Percentiles rank a stretch among this genome's conserved stretches.
Evolutionary conservation across 1,140 invertebrate species (phyloP).

Genomic region (Drosophila rufa): DNA sequence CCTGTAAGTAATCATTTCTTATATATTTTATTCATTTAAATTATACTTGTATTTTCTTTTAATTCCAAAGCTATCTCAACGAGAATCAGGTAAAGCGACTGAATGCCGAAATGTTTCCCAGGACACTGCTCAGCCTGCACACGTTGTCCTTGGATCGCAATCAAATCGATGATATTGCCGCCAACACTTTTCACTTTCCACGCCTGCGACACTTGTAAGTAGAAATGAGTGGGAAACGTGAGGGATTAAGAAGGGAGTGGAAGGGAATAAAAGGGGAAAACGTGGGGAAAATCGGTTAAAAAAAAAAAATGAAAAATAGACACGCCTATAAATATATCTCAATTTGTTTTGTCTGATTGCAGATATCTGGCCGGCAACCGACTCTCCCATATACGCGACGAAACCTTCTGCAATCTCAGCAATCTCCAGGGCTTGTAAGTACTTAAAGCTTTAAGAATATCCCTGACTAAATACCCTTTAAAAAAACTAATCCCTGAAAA

Average conservation of each 20-base stretch:
- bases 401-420: constrained; percentile 81
- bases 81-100: constrained; percentile 69
- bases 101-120: constrained; percentile 63
- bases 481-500: background rate
- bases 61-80: constrained; percentile 62
- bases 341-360: constrained; percentile 27
- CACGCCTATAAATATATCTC: constrained; percentile 21
- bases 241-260: no score
- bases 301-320: background rate
- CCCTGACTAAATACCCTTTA: background rate
- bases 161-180: constrained; percentile 68
- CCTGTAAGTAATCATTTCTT: constrained; percentile 80
- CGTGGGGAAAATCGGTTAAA: background rate
- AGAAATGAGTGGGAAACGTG: background rate
- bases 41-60: background rate
- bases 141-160: constrained; percentile 85
- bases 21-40: background rate
- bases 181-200: constrained; percentile 74
- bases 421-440: constrained; percentile 85
- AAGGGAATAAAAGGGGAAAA: background rate
- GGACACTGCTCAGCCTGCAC: constrained; percentile 63
- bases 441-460: background rate
- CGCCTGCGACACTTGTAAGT: constrained; percentile 79
- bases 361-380: constrained; percentile 85
- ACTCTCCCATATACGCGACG: constrained; percentile 65